Evolutionary conservation across 2,888 invertebrate genomes (phyloP), one percentile per base, ranked within the genome.

Genomic region (Aphidoletes aphidimyza): DNA sequence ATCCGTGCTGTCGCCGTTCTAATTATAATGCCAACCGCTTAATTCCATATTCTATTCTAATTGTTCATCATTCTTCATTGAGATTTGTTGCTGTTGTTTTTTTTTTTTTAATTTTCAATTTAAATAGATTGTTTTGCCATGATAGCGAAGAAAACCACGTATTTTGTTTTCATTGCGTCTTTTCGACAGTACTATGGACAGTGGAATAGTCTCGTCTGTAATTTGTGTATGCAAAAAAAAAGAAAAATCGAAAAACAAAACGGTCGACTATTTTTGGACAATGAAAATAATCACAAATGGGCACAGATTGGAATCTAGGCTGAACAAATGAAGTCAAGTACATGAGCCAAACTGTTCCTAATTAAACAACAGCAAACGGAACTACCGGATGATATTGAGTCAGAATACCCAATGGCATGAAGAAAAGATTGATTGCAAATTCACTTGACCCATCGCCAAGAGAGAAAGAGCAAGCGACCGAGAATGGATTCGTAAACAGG

Each of bases 311-410:
- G 3, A 54, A 54, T 22, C 54, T 54, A 9, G 54, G 54, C 22
- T 54, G 22, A 11, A 39, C 17, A 47, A 11, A 9, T 47, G 19
- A 2, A 54, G 3, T 54, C 14, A 22, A 54, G 54, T 11, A 22
- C 54, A 54, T 22, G 22, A 9, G 3, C 6, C 54, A 22, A 54
- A 54, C 54, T 54, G 22, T 22, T 54, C 54, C 9, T 22, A 22
- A 54, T 54, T 54, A 54, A 47, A 17, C n/a, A n/a, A n/a, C 17
- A 47, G 54, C 54, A 54, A 54, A 54, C 54, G 54, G 54, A 54
- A 54, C 54, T 54, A 22, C n/a, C 54, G 22, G 54, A 54, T 5
- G 14, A 47, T 47, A 17, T 47, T 42, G 42, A 42, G 8, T 42
- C 6, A 42, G 11, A 47, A 47, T 47, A 17, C 17, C 3, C 3